Conservation (phyloP, 2,797 vertebrate species). For the Alauda arvensis region DNA sequence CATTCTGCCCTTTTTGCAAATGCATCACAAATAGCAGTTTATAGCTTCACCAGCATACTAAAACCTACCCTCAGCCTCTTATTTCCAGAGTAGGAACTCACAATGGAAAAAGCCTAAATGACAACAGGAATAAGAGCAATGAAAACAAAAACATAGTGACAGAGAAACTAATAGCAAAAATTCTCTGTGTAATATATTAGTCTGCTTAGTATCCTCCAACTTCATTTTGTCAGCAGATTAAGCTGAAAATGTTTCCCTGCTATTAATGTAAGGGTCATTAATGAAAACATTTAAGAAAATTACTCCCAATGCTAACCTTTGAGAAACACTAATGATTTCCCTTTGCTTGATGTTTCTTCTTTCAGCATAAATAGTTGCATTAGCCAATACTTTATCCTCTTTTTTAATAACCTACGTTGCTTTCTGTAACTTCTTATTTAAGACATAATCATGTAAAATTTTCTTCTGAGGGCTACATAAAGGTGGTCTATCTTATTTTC, state of each 20-base stretch:
- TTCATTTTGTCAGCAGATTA: slow-evolving; percentile 14
- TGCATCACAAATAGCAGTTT: not conserved
- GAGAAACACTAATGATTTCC: slow-evolving; percentile 26
- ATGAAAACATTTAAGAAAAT: slow-evolving; percentile 43
- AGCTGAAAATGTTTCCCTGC: not conserved
- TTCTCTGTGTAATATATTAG: not conserved
- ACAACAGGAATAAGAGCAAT: not conserved
- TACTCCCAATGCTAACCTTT: slow-evolving; percentile 5
- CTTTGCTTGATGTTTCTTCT: slow-evolving; percentile 7
- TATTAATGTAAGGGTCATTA: slow-evolving; percentile 29
- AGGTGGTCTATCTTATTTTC: not conserved
- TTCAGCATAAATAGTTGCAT: not conserved
- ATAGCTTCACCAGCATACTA: not conserved
- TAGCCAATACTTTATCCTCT: not conserved
- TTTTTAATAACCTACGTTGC: not conserved
- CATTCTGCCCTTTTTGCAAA: not conserved
- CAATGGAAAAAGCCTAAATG: not conserved
- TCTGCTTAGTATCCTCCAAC: not conserved
- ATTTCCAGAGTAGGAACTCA: not conserved
- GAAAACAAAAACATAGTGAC: not conserved
- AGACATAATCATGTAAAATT: not conserved
- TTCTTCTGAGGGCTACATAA: not conserved
- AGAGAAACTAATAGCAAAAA: not conserved
- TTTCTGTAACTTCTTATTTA: slow-evolving; percentile 1
- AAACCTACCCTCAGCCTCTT: not conserved